Conservation (phyloP, 2,113 vertebrate genomes). For the Chaetorhynchus papuensis region DNA sequence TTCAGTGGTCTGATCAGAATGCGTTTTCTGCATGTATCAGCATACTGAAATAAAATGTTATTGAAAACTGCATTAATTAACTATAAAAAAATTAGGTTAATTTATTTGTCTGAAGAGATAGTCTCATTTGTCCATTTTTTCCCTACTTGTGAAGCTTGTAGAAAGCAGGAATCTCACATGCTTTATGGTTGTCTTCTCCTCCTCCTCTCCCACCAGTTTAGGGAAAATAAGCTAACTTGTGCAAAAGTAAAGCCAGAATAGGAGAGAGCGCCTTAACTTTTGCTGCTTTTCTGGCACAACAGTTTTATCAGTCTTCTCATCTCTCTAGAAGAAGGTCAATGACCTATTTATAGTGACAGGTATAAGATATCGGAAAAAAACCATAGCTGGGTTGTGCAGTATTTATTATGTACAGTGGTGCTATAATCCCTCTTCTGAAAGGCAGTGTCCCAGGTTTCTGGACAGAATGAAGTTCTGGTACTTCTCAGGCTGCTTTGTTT, state of each 20-base stretch:
- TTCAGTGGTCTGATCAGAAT: neutral
- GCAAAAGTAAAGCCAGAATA: neutral
- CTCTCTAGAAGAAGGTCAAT: neutral
- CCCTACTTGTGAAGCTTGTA: neutral
- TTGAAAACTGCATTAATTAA: neutral
- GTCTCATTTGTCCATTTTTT: neutral
- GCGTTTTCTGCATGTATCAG: neutral
- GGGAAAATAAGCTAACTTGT: neutral
- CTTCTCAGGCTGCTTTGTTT: neutral
- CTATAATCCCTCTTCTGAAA: neutral
- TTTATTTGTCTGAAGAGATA: neutral
- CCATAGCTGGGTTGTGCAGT: neutral
- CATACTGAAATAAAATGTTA: neutral
- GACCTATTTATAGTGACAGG: neutral
- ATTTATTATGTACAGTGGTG: neutral
- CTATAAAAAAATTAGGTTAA: neutral
- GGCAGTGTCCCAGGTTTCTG: neutral
- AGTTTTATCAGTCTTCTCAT: neutral
- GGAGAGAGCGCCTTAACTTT: neutral
- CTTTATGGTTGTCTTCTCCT: neutral
- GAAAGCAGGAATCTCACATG: neutral
- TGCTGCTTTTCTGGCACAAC: neutral
- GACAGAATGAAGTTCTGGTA: neutral
- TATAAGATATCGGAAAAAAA: neutral
- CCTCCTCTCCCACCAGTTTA: neutral